These are phyloP conservation scores for Acanthiza pusilla DNA, from an alignment of 2,797 vertebrate genomes.

Conservation along the genomic window DNA sequence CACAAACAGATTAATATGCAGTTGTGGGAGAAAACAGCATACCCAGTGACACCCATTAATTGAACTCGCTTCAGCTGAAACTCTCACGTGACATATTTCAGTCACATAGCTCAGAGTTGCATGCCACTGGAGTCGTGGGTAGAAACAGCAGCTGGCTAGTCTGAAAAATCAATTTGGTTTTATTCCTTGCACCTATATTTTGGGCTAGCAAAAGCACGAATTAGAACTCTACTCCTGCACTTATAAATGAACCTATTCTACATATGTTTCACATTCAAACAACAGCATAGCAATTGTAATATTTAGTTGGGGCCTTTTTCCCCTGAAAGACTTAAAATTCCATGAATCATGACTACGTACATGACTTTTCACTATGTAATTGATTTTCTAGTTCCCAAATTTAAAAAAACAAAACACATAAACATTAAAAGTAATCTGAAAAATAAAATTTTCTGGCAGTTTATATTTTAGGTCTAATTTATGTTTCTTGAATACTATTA, in stretches of 20 bases:
- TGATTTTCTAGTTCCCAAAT: neutral
- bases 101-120: neutral
- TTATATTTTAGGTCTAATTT: neutral
- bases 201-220: neutral
- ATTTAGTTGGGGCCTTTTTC: neutral
- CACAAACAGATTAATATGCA: neutral
- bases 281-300: neutral
- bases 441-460: neutral
- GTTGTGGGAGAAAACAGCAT: neutral
- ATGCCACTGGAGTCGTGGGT: neutral
- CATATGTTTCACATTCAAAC: neutral
- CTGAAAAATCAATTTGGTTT: neutral
- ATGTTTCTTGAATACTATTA: neutral
- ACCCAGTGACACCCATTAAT: neutral
- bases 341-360: neutral
- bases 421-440: neutral
- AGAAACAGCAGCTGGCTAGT: conserved; percentile 31
- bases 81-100: neutral
- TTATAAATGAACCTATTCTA: neutral
- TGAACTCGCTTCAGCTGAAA: neutral
- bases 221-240: neutral
- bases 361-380: neutral
- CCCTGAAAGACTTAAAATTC: neutral
- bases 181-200: neutral
- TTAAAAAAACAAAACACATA: neutral